These are phyloP conservation scores for Panthera leo DNA, from an alignment of 2,113 vertebrate genomes.

Conservation along the genomic window DNA sequence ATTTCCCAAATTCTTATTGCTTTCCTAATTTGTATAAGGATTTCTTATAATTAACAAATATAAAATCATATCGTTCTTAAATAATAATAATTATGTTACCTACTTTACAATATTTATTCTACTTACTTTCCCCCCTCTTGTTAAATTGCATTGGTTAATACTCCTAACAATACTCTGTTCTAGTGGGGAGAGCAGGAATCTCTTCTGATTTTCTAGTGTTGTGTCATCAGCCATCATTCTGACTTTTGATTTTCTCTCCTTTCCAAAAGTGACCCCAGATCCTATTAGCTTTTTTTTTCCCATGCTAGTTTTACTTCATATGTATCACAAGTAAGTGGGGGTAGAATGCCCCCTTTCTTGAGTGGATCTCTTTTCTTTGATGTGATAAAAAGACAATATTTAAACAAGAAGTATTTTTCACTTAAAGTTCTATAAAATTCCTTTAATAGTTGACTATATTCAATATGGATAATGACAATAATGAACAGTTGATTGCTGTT, in stretches of 20 bases:
- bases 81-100: not conserved
- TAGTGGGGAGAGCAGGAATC: not conserved
- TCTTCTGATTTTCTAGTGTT: not conserved
- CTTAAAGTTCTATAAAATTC: not conserved
- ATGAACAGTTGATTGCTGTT: not conserved
- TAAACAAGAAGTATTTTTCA: not conserved
- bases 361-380: not conserved
- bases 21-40: not conserved
- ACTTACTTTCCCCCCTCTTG: not conserved
- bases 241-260: not conserved
- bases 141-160: not conserved
- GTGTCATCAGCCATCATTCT: not conserved
- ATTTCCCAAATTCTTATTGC: not conserved
- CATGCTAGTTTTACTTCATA: not conserved
- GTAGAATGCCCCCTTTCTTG: not conserved
- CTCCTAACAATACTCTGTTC: not conserved
- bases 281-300: not conserved
- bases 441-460: slow-evolving; percentile 20
- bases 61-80: not conserved
- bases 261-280: not conserved
- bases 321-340: not conserved
- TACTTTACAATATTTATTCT: not conserved
- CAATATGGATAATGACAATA: not conserved
- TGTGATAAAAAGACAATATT: not conserved
- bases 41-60: not conserved